These are phyloP conservation scores for Listrodromus nycthemerus DNA, from an alignment of 2,888 invertebrate genomes.

Conservation along the genomic window DNA sequence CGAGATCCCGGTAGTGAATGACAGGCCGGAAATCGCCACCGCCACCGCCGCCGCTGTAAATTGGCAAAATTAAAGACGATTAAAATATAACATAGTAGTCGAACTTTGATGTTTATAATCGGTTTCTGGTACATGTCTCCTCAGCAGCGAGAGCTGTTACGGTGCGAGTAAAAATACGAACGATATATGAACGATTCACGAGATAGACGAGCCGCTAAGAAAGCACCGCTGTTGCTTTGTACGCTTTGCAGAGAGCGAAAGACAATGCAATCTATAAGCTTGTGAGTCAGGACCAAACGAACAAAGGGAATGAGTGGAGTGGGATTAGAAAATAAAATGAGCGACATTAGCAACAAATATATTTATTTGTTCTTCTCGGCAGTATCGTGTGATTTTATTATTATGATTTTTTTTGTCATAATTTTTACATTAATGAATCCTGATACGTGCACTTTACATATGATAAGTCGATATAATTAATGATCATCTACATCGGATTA, in stretches of 20 bases:
- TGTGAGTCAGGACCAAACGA: slow-evolving; percentile 46
- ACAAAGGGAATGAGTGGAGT: slow-evolving; percentile 70
- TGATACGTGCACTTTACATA: slow-evolving; percentile 34
- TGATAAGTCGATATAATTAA: slow-evolving; percentile 29
- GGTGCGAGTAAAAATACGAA: background rate
- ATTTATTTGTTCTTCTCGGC: slow-evolving; percentile 77
- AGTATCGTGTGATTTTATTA: slow-evolving; percentile 41
- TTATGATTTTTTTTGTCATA: slow-evolving; percentile 16
- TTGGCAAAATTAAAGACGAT: slow-evolving; percentile 69
- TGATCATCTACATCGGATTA: slow-evolving; percentile 37
- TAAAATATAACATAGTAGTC: slow-evolving; percentile 41
- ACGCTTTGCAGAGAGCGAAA: background rate
- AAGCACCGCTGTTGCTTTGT: background rate
- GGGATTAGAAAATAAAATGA: slow-evolving; percentile 76
- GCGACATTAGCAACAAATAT: slow-evolving; percentile 77
- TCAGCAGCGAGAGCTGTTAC: background rate
- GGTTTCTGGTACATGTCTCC: slow-evolving; percentile 12
- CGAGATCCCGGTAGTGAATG: slow-evolving; percentile 96
- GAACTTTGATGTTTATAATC: background rate
- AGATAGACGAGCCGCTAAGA: background rate
- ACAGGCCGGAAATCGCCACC: slow-evolving; percentile 94
- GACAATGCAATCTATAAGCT: background rate
- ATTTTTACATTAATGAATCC: slow-evolving; percentile 37
- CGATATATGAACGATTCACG: slow-evolving; percentile 1
- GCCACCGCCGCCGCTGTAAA: slow-evolving; percentile 86